Base-by-base conservation (phyloP, 2,113 vertebrate species). In the Tamias sibiricus region DNA sequence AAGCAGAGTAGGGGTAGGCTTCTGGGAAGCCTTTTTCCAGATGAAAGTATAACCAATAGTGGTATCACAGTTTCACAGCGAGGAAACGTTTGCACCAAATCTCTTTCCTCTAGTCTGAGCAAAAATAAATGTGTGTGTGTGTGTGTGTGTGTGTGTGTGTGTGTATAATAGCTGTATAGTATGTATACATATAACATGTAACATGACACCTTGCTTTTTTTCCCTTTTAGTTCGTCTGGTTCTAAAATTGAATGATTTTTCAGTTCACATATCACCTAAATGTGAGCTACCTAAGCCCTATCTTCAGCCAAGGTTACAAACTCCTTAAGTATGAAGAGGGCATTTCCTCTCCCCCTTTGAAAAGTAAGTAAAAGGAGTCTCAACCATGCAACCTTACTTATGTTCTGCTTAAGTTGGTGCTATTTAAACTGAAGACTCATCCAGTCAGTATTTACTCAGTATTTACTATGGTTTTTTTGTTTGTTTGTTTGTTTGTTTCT, bases 231-330 rank as follows among this genome's bases (percentile, higher is more conserved):
- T 62, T 30, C 71, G 6, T 62, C 35, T 75, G 30, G 30, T 94
- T 96, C 20, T 83, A 74, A 94, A 89, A 85, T 47, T 24, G 54
- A 81, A 16, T 77, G 37, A 76, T 57, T 93, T 95, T 96, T 93
- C 71, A 81, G 42, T 92, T 94, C 71, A 54, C 62, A 75, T 22
- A 66, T 91, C 30, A 42, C 37, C 77, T 64, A 90, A 92, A 88
- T 13, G 10, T 62, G 68, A 92, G 17, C 32, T 32, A 52, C 20
- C 52, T 44, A 86, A 90, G 17, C 16, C 2, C 20, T 35, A 20
- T 68, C 80, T 59, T 91, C 8, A 13, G 71, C 74, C 10, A 83
- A 84, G 94, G 79, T 92, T n/a, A 54, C 82, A 90, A 85, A 19
- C 42, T 74, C 22, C 42, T 75, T 30, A 40, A 62, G 22, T 62